Base-by-base conservation (phyloP, 2,797 vertebrate species). In the Lepus townsendii region DNA sequence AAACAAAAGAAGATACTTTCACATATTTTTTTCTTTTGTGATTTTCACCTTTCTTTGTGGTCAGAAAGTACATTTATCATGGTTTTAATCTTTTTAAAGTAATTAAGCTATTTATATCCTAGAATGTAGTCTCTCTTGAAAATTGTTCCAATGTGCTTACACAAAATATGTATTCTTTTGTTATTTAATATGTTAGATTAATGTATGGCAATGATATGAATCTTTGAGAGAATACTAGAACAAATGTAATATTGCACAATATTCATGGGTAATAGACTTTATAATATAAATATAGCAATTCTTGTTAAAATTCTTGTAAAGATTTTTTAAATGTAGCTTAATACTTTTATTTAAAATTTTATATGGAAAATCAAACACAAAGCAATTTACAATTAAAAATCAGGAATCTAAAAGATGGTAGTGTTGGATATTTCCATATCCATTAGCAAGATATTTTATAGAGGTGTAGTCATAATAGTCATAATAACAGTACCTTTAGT, bases 31-130 rank as follows among this genome's bases (percentile, higher is more conserved):
- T 87, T 68, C 38, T 35, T 8, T 69, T 71, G 3, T 78, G 26
- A 57, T 76, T 60, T 80, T 19, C 50, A 75, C 84, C 13, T 90
- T 78, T 30, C 35, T 85, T 86, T 87, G 50, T 94, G 22, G 68
- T n/a, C 14, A 79, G 14, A 76, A 88, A 88, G 60, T 35, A 83
- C 4, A 62, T 24, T 93, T 68, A 65, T 19, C 52, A 66, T 90
- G 50, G 54, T 32, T 71, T 42, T 57, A 54, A 19, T 42, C 16
- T 71, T 88, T 73, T 75, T 47, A 10, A 94, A 60, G 19, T 32
- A 71, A 69, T 17, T 83, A 20, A 69, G 69, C 20, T 30, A 54
- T 47, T 75, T 62, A 3, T 87, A 10, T 13, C 17, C 19, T 20
- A 91, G 52, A 94, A 35, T 91, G 20, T 86, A 50, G 65, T 71